Evolutionary conservation across 2,888 invertebrate species (phyloP).

Genomic region (Myathropa florea): DNA sequence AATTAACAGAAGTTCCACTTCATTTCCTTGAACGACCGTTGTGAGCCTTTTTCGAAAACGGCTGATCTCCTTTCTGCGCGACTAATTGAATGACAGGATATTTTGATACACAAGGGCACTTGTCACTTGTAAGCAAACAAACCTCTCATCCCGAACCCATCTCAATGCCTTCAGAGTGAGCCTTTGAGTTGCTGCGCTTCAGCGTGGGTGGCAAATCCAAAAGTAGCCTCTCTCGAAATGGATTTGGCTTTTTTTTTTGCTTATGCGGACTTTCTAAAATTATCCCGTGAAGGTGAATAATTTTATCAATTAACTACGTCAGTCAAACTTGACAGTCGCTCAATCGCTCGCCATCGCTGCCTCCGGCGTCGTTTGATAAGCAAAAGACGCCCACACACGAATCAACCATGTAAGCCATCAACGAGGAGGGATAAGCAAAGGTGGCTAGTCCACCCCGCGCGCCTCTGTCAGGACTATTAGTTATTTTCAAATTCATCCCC

Average conservation of each 20-base stretch:
- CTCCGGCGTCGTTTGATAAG: neutral
- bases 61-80: too few species aligned
- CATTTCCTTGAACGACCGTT: too few species aligned
- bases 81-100: neutral
- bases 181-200: neutral
- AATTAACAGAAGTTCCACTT: too few species aligned
- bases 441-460: neutral
- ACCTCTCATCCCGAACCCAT: neutral
- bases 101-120: neutral
- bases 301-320: neutral
- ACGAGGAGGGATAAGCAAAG: neutral
- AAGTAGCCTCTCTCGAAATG: neutral
- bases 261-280: neutral
- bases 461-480: neutral
- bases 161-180: neutral
- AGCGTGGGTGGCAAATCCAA: neutral
- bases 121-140: neutral
- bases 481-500: conserved; percentile 29
- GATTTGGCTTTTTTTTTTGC: neutral
- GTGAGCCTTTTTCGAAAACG: too few species aligned
- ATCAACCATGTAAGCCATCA: too few species aligned
- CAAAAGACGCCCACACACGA: neutral
- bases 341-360: neutral
- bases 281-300: neutral
- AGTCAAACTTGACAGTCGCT: neutral